Evolutionary conservation across 2,888 invertebrate genomes (phyloP).

Genomic region (Agrilus mali): DNA sequence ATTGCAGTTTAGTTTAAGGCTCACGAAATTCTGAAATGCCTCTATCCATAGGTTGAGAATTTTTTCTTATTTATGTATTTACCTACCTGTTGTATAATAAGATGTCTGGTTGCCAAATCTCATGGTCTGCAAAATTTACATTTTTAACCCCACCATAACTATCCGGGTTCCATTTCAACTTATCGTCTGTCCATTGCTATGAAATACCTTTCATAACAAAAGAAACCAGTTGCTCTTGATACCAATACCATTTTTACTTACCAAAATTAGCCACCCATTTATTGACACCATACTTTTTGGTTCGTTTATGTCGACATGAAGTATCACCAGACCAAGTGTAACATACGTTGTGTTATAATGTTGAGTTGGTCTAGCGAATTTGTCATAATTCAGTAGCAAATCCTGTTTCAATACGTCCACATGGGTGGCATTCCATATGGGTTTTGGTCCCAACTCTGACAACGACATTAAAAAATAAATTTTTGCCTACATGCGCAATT

Average conservation of each 20-base stretch:
- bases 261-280: constrained; percentile 49
- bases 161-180: constrained; percentile 55
- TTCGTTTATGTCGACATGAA: constrained; percentile 56
- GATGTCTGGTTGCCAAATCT: constrained; percentile 70
- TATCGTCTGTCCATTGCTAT: constrained; percentile 65
- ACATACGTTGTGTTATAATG: constrained; percentile 40
- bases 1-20: too few relatives aligned
- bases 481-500: too few relatives aligned
- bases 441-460: constrained; percentile 27
- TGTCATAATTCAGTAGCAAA: constrained; percentile 43
- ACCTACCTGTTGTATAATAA: constrained; percentile 52
- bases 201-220: too few relatives aligned
- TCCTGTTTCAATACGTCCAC: constrained; percentile 43
- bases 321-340: constrained; percentile 41
- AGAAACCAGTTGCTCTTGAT: too few relatives aligned
- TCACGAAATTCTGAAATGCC: too few relatives aligned
- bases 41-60: too few relatives aligned
- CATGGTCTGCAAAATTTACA: constrained; percentile 52
- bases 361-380: constrained; percentile 41
- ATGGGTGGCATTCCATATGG: constrained; percentile 42
- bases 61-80: too few relatives aligned
- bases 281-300: constrained; percentile 44
- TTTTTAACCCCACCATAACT: constrained; percentile 50
- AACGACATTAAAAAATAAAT: constrained; percentile 6
- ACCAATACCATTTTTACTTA: constrained; percentile 30